These are phyloP conservation scores for Eucera pruinosa DNA, from an alignment of 2,888 invertebrate species.

Conservation along the genomic window DNA sequence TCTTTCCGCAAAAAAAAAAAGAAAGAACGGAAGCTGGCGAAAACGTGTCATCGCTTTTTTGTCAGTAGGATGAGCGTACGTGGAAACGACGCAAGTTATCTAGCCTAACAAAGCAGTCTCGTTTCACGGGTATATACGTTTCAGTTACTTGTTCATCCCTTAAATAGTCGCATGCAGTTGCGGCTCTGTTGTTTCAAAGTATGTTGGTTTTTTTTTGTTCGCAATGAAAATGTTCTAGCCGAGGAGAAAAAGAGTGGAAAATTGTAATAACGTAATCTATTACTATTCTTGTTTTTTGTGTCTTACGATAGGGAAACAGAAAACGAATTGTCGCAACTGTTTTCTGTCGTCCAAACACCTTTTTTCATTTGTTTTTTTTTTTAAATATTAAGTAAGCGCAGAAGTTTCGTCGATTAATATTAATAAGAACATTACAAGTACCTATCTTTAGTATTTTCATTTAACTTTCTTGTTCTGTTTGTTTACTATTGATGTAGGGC, in stretches of 20 bases:
- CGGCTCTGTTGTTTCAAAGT: slow-evolving; percentile 15
- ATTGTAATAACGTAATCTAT: slow-evolving; percentile 15
- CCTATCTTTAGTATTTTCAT: too few species aligned
- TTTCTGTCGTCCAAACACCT: background rate
- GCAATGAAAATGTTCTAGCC: background rate
- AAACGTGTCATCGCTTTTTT: slow-evolving; percentile 35
- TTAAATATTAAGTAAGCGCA: too few species aligned
- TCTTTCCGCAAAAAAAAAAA: too few species aligned
- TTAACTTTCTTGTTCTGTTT: too few species aligned
- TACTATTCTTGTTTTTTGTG: background rate
- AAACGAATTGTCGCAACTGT: background rate
- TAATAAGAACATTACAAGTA: too few species aligned
- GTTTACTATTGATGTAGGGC: too few species aligned
- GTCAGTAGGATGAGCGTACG: background rate
- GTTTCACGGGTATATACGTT: slow-evolving; percentile 15
- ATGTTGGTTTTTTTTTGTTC: background rate
- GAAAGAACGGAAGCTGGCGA: background rate
- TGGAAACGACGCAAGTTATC: slow-evolving; percentile 22
- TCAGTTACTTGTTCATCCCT: slow-evolving; percentile 14
- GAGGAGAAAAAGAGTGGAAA: background rate
- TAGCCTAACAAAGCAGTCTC: slow-evolving; percentile 27
- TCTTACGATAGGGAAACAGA: background rate
- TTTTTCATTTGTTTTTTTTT: background rate
- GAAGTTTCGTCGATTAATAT: too few species aligned
- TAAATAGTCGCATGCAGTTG: slow-evolving; percentile 5